Evolutionary conservation across 2,888 invertebrate genomes (phyloP), one percentile per base, ranked within the genome.

Genomic region (Cerceris ruficornis): DNA sequence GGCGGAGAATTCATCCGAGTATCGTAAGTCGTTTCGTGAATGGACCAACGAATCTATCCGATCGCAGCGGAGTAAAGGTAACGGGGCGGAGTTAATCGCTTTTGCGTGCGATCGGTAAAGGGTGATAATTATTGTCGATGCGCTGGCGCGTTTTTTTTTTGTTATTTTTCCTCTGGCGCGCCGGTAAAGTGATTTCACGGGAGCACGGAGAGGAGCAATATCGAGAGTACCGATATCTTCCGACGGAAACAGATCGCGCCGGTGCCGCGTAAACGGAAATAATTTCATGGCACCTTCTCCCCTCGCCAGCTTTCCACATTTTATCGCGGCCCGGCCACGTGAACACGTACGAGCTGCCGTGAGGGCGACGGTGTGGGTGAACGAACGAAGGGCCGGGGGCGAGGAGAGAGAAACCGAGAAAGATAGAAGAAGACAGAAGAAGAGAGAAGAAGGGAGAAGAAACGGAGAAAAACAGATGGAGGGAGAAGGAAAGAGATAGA

Each of bases 21-120:
- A 78, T 71, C 72, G 77, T 77, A 78, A 78, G 77, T 71, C 64
- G 77, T 71, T 77, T 67, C 42, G 46, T 77, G 69, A 69, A 77
- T 69, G 46, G 9, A 11, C 46, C 5, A 46, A 11, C 13, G 8
- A 11, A 8, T 46, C 8, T 46, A 11, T 11, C 5, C 5, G 0
- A 46, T 46, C 13, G 13, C 1, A 46, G 9, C 2, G 2, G 0
- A 46, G 46, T 55, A 11, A 55, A 7, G 4, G 17, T 11, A 55
- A 28, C 28, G 28, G 28, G 4, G 28, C 28, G 4, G 28, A 28
- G 28, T 28, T 28, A 28, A 28, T 28, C 28, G 28, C 28, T 28
- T 28, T 28, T 28, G 28, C 28, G 28, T 28, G 28, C 28, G 28
- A 28, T 28, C 28, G 4, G 28, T 1, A 28, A 4, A 28, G 28